Evolutionary conservation across 2,888 invertebrate species (phyloP).

Genomic region (Drosophila testacea): DNA sequence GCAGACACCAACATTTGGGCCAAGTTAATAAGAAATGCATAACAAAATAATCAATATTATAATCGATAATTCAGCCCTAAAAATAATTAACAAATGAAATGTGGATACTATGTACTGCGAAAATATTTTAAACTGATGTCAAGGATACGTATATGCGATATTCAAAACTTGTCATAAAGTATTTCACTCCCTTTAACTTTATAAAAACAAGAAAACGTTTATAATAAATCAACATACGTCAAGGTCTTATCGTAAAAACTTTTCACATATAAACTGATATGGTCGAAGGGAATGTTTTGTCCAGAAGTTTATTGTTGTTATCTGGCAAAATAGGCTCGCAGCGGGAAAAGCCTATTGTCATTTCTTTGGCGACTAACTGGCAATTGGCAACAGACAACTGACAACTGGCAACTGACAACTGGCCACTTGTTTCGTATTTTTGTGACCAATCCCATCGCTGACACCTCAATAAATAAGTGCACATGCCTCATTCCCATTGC

Average conservation of each 20-base stretch:
- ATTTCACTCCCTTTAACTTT: not conserved
- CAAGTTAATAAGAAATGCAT: conserved; percentile 3
- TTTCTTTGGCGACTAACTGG: conserved; percentile 3
- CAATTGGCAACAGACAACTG: conserved; percentile 30
- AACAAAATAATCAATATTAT: conserved; percentile 9
- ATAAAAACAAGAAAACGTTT: not conserved
- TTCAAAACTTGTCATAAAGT: too few species aligned
- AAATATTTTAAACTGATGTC: too few species aligned
- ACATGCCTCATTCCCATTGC: conserved; percentile 1
- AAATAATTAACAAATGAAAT: too few species aligned
- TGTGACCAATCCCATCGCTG: conserved; percentile 11
- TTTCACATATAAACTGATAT: not conserved
- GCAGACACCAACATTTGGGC: conserved; percentile 5
- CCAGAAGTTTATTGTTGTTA: conserved; percentile 5
- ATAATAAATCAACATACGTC: conserved; percentile 25
- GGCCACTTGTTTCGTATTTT: conserved; percentile 28
- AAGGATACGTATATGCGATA: too few species aligned
- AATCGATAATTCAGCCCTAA: not conserved
- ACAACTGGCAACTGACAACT: conserved; percentile 19
- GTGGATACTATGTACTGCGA: too few species aligned
- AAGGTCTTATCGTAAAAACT: not conserved
- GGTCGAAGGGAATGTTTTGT: not conserved
- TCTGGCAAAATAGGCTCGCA: conserved; percentile 8
- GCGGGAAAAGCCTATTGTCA: conserved; percentile 5
- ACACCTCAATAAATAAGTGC: conserved; percentile 21